Base-by-base conservation (phyloP, 1,140 invertebrate species). In the Solen grandis region DNA sequence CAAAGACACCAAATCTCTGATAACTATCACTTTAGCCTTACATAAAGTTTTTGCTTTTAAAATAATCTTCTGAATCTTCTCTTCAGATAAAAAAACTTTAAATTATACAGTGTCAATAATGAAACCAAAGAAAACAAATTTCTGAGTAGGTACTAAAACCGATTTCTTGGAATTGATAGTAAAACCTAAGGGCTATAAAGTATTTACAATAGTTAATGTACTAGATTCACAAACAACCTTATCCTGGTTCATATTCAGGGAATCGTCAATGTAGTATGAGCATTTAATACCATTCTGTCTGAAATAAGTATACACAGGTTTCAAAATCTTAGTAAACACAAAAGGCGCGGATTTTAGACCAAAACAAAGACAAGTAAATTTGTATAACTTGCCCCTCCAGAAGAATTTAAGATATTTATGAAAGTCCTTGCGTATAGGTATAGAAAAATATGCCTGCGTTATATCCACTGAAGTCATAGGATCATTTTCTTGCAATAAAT, bases 261-360 rank as follows among this genome's bases (percentile, higher is more conserved):
- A 70, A 14, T 70, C 66, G n/a, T 69, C 57, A 5, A 59, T 59
- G 13, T 74, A 50, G 31, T 74, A 65, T 2, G 31, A 65, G 27
- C 62, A 65, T 38, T 36, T 4, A n/a, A 69, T 69, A 50, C 38
- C 38, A 22, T n/a, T 10, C 13, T 8, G 8, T 83, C 83, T 14
- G 46, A 33, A 46, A 36, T 13, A 52, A 29, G 38, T 1, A 69
- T 69, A 78, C 0, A 79, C 33, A 4, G 69, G 68, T 75, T 84
- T 84, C 29, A 78, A 25, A 0, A 84, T 0, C 62, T 82, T 84
- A 10, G 83, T 82, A 59, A 84, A 84, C 5, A 78, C 57, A 1
- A 60, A 16, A 13, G 80, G 75, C 0, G 75, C 68, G n/a, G 57
- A 46, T 19, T 33, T 8, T 5, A 60, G 22, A 1, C 79, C 79